Conservation (phyloP, 2,113 vertebrate genomes). For the Turnix velox region DNA sequence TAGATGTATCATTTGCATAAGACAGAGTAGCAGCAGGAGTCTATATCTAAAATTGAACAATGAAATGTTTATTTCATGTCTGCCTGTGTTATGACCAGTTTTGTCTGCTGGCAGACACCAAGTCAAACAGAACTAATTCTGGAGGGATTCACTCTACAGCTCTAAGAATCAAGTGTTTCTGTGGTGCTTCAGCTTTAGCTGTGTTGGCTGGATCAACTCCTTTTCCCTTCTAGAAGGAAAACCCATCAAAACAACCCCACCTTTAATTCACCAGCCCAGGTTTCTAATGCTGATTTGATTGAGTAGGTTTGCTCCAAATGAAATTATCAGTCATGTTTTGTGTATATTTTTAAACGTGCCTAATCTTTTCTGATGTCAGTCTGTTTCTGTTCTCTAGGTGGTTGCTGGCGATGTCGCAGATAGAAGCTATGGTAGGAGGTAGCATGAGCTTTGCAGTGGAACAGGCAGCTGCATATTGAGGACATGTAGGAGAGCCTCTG, state of each 20-base stretch:
- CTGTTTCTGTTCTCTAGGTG: neutral
- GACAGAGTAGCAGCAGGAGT: neutral
- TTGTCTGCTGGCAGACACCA: neutral
- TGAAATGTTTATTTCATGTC: neutral
- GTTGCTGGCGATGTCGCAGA: neutral
- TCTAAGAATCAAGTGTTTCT: neutral
- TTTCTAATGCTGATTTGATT: neutral
- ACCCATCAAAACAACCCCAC: neutral
- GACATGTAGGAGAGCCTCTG: neutral
- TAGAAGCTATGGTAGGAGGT: neutral
- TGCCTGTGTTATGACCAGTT: neutral
- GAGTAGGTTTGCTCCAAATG: neutral
- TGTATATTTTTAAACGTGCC: neutral
- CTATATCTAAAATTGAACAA: neutral
- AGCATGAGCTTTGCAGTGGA: neutral
- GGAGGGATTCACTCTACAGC: neutral
- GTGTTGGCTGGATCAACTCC: neutral
- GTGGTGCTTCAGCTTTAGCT: neutral
- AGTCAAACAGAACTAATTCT: neutral
- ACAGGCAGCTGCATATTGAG: accelerated
- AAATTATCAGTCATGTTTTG: neutral
- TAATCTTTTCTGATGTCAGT: neutral
- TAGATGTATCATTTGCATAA: accelerated
- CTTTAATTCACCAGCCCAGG: neutral
- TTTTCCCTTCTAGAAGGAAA: neutral